phyloP scores from a whole-genome alignment of 2,113 vertebrate genomes.

The Sebastes fasciatus region DNA sequence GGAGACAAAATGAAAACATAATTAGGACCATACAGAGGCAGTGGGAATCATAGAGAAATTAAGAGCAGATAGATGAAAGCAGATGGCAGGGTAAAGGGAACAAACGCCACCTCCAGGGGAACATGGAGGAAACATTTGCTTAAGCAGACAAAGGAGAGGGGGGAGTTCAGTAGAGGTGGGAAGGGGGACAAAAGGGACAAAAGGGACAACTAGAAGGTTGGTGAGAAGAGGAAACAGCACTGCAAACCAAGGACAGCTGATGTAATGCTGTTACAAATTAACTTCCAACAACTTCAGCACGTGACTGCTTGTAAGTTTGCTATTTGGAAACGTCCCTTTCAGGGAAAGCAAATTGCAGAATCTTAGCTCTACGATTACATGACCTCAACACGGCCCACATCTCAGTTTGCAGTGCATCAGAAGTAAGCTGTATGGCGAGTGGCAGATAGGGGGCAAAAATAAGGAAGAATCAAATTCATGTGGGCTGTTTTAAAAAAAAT shows the following conservation, averaged over 20 bases:
- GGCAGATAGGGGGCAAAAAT: constrained; percentile 65
- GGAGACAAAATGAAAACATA: constrained; percentile 77
- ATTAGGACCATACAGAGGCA: constrained; percentile 68
- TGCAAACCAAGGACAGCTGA: constrained; percentile 76
- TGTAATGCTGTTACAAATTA: constrained; percentile 35
- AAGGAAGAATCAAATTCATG: constrained; percentile 63
- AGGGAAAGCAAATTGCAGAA: constrained; percentile 33
- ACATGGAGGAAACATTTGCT: constrained; percentile 80
- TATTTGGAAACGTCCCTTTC: constrained; percentile 47
- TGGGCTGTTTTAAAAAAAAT: constrained; percentile 63
- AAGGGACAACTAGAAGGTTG: constrained; percentile 69
- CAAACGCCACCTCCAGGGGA: constrained; percentile 76
- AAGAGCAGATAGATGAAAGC: constrained; percentile 71
- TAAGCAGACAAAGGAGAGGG: constrained; percentile 68
- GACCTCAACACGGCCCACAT: neutral
- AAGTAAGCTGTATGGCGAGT: constrained; percentile 63
- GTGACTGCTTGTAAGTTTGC: constrained; percentile 49
- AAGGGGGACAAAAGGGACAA: constrained; percentile 60
- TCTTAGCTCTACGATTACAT: neutral
- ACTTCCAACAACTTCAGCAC: constrained; percentile 39
- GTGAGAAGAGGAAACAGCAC: constrained; percentile 68
- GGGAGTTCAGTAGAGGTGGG: constrained; percentile 67
- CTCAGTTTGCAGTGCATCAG: constrained; percentile 78
- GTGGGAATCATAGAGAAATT: constrained; percentile 56
- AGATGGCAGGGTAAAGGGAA: constrained; percentile 68